Base-by-base conservation (phyloP, 2,797 vertebrate genomes). In the Macropodus opercularis region DNA sequence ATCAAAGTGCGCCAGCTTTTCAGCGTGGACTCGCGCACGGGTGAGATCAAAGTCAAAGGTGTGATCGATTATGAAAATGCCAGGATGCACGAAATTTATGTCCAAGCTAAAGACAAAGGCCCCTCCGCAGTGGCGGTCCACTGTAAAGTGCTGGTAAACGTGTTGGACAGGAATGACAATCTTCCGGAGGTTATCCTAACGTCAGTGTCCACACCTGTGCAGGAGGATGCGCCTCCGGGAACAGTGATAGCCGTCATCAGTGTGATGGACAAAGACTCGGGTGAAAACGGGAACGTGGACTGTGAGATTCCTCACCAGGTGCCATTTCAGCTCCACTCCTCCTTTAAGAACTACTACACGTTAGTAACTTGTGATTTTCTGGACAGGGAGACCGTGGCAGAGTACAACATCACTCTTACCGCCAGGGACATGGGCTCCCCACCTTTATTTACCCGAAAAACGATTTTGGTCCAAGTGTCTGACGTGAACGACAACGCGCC, bases 401-500 rank as follows among this genome's bases (percentile, higher is more conserved):
- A 89, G 79, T 98, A 96, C 38, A 93, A 93, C 2, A 61, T 98
- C 6, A 95, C 93, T 4, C 87, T 98, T 24, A 96, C 91, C 0
- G 95, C 95, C 0, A 62, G 90, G 15, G 96, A 98, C 15, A 87
- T 89, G 71, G 96, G 96, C 12, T 91, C 92, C 0, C 96, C 95
- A 0, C 79, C 94, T 0, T 81, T 96, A 11, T 91, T 92, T 63
- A 94, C 94, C 3, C 84, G 63, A 0, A 94, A 90, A 79, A 92
- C 82, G 1, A 83, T 98, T 27, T 77, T 90, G 0, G 87, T 98
- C 6, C 88, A 92, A 0, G 94, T 98, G 22, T 94, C 94, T 0
- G 96, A 96, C 0, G 90, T 96, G 32, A 98, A 98, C 0, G 95
- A 97, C 56, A 96, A 98, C 0, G 89, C 92, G 0, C 96, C 96